A percentile compares a stretch with the other conserved stretches of the same genome.
Evolutionary conservation across 2,888 invertebrate genomes (phyloP).

Genomic region (Drosophila paramelanica): DNA sequence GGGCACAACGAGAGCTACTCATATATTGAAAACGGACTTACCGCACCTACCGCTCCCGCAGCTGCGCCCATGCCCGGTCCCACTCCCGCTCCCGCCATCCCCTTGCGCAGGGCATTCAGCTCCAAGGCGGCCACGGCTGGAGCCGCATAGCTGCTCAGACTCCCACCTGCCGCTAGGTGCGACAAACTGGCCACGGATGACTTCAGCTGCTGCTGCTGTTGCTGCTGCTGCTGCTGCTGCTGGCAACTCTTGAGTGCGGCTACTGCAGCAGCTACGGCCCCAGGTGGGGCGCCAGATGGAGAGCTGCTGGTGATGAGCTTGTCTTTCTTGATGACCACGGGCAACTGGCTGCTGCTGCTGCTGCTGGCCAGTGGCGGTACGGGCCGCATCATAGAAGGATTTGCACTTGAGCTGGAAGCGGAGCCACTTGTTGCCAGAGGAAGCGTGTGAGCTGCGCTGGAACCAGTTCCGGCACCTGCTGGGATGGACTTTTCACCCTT

Average conservation of each 20-base stretch:
- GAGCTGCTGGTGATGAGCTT: constrained; percentile 29
- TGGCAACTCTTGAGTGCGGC: constrained; percentile 68
- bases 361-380: constrained; percentile 85
- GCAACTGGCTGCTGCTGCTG: constrained; percentile 32
- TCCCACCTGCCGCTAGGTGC: constrained; percentile 68
- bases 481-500: constrained; percentile 73
- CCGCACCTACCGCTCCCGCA: constrained; percentile 80
- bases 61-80: constrained; percentile 55
- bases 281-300: constrained; percentile 19
- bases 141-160: constrained; percentile 48
- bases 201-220: constrained; percentile 60
- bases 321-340: constrained; percentile 42
- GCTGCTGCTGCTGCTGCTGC: constrained; percentile 64
- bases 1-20: constrained; percentile 66
- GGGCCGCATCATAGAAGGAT: constrained; percentile 70
- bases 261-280: constrained; percentile 59
- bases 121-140: constrained; percentile 59
- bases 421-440: constrained; percentile 16
- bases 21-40: constrained; percentile 82
- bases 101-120: constrained; percentile 77
- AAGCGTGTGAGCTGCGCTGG: constrained; percentile 10
- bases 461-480: constrained; percentile 20
- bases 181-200: constrained; percentile 69
- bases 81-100: constrained; percentile 68
- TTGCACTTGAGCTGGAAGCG: constrained; percentile 3